A percentile compares a stretch with the other conserved stretches of the same genome.
phyloP scores from a whole-genome alignment of 53 echinoderm and acorn worm genomes.

The Stichopus horrens region DNA sequence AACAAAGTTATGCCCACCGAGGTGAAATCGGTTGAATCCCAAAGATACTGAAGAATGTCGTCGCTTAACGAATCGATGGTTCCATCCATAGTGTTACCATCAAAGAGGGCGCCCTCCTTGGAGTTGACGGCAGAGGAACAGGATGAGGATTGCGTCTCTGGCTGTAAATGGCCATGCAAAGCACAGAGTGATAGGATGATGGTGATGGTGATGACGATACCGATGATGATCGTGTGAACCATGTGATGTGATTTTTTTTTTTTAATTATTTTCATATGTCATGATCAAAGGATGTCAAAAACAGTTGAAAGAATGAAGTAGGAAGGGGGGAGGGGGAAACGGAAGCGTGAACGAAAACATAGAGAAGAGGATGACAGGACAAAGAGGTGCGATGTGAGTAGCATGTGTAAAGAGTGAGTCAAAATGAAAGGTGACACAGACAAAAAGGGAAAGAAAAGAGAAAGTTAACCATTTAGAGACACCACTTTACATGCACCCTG shows the following conservation, averaged over 20 bases:
- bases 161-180: constrained; percentile 43
- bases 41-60: constrained; percentile 23
- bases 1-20: constrained; percentile 31
- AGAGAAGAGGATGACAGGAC: background rate
- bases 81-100: constrained; percentile 3
- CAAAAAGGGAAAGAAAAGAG: background rate
- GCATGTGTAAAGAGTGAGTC: background rate
- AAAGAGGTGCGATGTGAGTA: background rate
- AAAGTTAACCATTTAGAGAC: constrained; percentile 1
- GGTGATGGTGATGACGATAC: no score
- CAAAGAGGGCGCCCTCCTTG: background rate
- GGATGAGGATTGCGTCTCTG: constrained; percentile 4
- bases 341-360: background rate
- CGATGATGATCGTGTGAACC: no score
- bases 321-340: background rate
- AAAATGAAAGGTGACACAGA: no score
- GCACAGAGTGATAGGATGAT: background rate
- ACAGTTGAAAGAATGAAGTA: background rate
- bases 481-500: background rate
- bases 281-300: background rate
- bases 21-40: constrained; percentile 4
- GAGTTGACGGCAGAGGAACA: background rate
- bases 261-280: no score
- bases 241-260: no score
- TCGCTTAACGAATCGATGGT: constrained; percentile 8